Base-by-base conservation (phyloP, 2,888 invertebrate species). In the Acronicta aceris region DNA sequence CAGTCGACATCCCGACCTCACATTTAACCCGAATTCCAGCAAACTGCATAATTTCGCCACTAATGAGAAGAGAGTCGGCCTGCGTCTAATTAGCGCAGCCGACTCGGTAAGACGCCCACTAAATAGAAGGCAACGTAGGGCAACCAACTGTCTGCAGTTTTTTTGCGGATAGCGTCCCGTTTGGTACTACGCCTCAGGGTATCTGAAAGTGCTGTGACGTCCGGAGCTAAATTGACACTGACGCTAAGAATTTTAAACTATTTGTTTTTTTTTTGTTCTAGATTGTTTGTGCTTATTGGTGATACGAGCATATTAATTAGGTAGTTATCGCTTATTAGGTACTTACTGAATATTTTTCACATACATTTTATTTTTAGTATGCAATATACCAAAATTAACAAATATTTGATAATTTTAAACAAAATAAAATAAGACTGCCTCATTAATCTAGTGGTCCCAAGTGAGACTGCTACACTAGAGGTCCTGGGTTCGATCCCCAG, bases 21-120 rank as follows among this genome's bases (percentile, higher is more conserved):
- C 85, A 91, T 91, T 93, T 93, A 93, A 90, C 93, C 91, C 89
- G 89, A 90, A 92, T 92, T 87, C 89, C 87, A 80, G 84, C 89
- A 92, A 93, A 93, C 91, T 91, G 92, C 92, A 92, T 94, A 94
- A 93, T 93, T 92, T 89, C 88, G 89, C 89, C 92, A 88, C 93
- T 94, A 94, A 94, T 94, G 94, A 94, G 93, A 90, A 89, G 89
- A 87, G 88, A 89, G 86, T 61, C 89, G 90, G 87, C 88, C 87
- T 81, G 76, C 89, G 90, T 92, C 92, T 94, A 94, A 94, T 94
- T 94, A 94, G 92, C 90, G 92, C 87, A 82, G 83, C 84, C 80
- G 64, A 88, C 88, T 89, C 82, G 86, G 90, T 90, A 92, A 92
- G 93, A 92, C 91, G 92, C 89, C 89, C 88, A 89, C 91, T 92